phyloP scores from a whole-genome alignment of 2,888 invertebrate genomes.

The Andrena fulva region DNA sequence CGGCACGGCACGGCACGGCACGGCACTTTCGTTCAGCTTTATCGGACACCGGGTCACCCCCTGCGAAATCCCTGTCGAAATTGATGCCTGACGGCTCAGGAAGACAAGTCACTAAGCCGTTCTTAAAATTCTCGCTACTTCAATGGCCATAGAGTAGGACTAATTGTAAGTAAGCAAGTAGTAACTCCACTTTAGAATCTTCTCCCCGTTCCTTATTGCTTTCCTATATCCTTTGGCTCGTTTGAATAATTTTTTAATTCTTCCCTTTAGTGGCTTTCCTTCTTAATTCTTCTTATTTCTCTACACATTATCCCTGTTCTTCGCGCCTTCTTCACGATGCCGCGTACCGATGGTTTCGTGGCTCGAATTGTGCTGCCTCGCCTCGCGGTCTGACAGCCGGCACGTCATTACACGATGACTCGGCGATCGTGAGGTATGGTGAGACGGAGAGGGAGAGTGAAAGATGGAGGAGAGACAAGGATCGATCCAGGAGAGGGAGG shows the following conservation, averaged over 20 bases:
- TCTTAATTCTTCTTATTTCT: constrained; percentile 6
- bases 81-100: not conserved
- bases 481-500: constrained; percentile 15
- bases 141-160: too few relatives aligned
- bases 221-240: not conserved
- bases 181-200: too few relatives aligned
- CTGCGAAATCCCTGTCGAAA: not conserved
- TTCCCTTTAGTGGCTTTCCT: not conserved
- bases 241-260: not conserved
- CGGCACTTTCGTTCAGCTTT: constrained; percentile 14
- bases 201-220: not conserved
- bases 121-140: too few relatives aligned
- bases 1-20: too few relatives aligned
- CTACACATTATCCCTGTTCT: constrained; percentile 14
- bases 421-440: constrained; percentile 71
- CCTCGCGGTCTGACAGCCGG: constrained; percentile 80
- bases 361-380: constrained; percentile 73
- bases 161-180: too few relatives aligned
- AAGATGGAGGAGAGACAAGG: constrained; percentile 4
- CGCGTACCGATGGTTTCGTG: constrained; percentile 73
- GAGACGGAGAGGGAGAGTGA: constrained; percentile 36
- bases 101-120: too few relatives aligned
- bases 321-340: constrained; percentile 44
- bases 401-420: constrained; percentile 85
- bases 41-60: not conserved